These are phyloP conservation scores for Verasper variegatus DNA, from an alignment of 2,113 vertebrate species.

Conservation along the genomic window DNA sequence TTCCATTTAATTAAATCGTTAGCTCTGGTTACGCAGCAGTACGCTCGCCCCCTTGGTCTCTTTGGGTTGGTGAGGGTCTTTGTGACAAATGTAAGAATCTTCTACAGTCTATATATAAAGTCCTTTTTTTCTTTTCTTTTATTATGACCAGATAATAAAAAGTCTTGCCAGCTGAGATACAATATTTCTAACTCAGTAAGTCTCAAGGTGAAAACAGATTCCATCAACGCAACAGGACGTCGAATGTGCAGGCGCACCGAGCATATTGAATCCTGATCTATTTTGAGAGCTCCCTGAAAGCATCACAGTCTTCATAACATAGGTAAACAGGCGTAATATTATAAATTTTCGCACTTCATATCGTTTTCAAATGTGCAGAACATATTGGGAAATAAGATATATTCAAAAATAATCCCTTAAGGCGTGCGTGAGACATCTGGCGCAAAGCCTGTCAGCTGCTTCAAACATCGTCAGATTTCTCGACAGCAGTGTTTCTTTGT, in stretches of 20 bases:
- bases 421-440: constrained; percentile 23
- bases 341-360: constrained; percentile 43
- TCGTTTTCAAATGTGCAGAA: constrained; percentile 24
- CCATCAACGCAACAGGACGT: constrained; percentile 1
- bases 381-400: constrained; percentile 54
- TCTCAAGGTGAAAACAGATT: constrained; percentile 16
- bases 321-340: constrained; percentile 45
- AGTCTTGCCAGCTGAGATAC: not conserved
- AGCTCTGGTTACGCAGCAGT: no score
- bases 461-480: constrained; percentile 9
- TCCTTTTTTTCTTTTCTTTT: not conserved
- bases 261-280: constrained; percentile 34
- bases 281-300: constrained; percentile 34
- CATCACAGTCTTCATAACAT: constrained; percentile 34
- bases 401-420: constrained; percentile 30
- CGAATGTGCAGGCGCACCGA: not conserved
- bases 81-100: not conserved
- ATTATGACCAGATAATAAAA: not conserved
- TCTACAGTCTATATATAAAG: not conserved
- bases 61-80: not conserved
- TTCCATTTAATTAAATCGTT: no score
- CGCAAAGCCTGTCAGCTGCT: constrained; percentile 46
- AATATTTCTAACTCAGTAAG: constrained; percentile 2
- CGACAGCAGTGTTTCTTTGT: constrained; percentile 40
- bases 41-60: not conserved